Evolutionary conservation across 2,888 invertebrate genomes (phyloP), one percentile per base, ranked within the genome.

Genomic region (Drosophila seclusa): DNA sequence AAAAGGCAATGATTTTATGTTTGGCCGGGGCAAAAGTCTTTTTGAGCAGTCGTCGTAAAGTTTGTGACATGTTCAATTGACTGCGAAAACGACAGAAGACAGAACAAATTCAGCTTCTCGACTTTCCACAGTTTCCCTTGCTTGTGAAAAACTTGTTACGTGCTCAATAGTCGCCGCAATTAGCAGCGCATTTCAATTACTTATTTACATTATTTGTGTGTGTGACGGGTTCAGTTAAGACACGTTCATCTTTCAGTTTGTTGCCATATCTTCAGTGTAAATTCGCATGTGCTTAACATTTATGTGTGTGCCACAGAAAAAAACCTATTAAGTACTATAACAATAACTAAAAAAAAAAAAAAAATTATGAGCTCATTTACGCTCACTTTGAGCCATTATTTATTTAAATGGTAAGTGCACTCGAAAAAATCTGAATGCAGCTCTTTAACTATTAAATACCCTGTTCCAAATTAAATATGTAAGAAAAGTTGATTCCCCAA

Each of bases 51-150:
- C 48, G 16, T 48, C 61, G 29, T 66, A 66, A 75, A 82, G 68
- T 83, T 80, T 68, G 52, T 36, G 63, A 68, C 79, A 66, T 59
- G 82, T 72, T 84, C 83, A 83, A 83, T 83, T 85, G 83, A 60
- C 83, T 85, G 77, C 76, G 80, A 82, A 82, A 80, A 66, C 60
- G 80, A 57, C 68, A 71, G 55, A 16, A 42, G n/a, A n/a, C n/a
- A n/a, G 61, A 40, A 42, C 16, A 21, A 42, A 58, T 38, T 32
- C 31, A 55, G 48, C 24, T 61, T 64, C 21, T 18, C 29, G 7
- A 21, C 11, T 40, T 60, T n/a, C 11, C 8, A 40, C n/a, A 32
- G 38, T 31, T 36, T 54, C 40, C 34, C 1, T 11, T 27, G 29
- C 40, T 53, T 52, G 58, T 21, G 5, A 32, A 57, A 50, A 73